phyloP scores from a whole-genome alignment of 2,113 vertebrate genomes.

The Aspidoscelis tigris region DNA sequence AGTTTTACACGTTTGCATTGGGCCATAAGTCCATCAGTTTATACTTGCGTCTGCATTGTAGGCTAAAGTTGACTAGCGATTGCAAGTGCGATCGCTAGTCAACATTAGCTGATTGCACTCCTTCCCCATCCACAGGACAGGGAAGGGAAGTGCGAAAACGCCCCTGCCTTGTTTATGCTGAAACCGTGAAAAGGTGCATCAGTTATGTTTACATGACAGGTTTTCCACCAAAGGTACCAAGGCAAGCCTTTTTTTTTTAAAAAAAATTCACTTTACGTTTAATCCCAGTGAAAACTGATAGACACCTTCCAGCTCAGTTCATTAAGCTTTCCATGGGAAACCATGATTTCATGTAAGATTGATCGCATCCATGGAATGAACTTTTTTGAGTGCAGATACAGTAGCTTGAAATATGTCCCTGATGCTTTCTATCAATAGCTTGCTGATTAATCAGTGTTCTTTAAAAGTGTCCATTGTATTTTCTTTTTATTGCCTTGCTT shows the following conservation, averaged over 20 bases:
- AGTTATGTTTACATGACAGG: background rate
- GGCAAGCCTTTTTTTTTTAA: too few species aligned
- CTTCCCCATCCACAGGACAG: too few species aligned
- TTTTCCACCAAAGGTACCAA: too few species aligned
- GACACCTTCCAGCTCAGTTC: background rate
- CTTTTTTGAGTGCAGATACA: background rate
- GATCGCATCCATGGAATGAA: background rate
- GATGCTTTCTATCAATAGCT: background rate
- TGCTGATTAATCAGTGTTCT: background rate
- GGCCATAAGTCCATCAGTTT: background rate
- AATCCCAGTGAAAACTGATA: background rate
- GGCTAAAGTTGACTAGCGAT: background rate
- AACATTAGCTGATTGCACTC: too few species aligned
- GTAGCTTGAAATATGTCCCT: too few species aligned
- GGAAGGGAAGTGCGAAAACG: too few species aligned
- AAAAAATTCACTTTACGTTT: too few species aligned
- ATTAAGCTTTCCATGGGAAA: background rate
- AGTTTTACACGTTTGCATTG: background rate
- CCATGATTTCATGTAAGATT: background rate
- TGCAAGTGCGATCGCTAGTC: too few species aligned
- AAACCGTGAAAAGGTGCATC: too few species aligned
- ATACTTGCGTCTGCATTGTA: background rate
- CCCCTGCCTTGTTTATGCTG: too few species aligned
- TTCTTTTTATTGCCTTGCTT: background rate
- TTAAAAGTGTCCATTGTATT: background rate